Conservation (phyloP, 2,113 vertebrate genomes). For the Oriolus oriolus region DNA sequence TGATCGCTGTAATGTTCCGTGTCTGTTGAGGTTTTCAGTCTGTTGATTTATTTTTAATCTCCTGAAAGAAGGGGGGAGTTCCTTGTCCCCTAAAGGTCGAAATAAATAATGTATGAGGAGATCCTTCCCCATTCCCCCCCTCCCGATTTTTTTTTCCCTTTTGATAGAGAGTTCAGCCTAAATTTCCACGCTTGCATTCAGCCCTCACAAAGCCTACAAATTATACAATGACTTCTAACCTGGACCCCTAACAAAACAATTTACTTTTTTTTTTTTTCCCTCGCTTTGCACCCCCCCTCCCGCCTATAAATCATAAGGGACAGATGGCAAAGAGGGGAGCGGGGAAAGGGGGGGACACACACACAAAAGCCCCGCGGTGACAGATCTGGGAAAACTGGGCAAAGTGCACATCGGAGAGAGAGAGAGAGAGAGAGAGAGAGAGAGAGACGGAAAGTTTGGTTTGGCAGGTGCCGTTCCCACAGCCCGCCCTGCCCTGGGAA, state of each 20-base stretch:
- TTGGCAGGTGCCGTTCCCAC: conserved; percentile 77
- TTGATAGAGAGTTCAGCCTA: conserved; percentile 76
- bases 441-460: conserved; percentile 62
- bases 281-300: background rate
- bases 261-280: background rate
- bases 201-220: conserved; percentile 80
- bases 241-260: conserved; percentile 68
- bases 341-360: conserved; percentile 30
- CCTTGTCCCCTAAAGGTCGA: conserved; percentile 72
- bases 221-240: conserved; percentile 85
- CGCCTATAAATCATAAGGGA: conserved; percentile 70
- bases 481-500: conserved; percentile 67
- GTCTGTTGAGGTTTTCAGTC: conserved; percentile 75
- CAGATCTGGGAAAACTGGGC: conserved; percentile 68
- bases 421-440: background rate
- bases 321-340: conserved; percentile 70
- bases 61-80: conserved; percentile 75
- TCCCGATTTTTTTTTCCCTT: conserved; percentile 55
- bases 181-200: conserved; percentile 83
- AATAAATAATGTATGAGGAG: conserved; percentile 82
- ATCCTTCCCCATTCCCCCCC: conserved; percentile 53
- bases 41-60: conserved; percentile 80
- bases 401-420: conserved; percentile 74
- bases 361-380: conserved; percentile 72
- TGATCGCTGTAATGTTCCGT: conserved; percentile 69